Evolutionary conservation across 2,888 invertebrate genomes (phyloP), one percentile per base, ranked within the genome.

Genomic region (Branchipolynoe longqiensis): DNA sequence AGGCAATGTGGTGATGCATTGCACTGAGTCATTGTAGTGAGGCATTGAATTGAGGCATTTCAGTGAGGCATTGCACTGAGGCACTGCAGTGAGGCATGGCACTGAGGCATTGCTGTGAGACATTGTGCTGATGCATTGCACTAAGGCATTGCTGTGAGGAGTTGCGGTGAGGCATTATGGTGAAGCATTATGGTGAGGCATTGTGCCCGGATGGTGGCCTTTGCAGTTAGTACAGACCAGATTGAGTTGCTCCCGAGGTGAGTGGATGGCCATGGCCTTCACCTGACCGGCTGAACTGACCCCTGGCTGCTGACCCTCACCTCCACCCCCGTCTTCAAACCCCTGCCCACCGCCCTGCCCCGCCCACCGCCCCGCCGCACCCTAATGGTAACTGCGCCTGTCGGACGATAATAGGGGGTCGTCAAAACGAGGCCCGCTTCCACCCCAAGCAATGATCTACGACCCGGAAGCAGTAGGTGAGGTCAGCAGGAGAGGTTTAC

Each of bases 401-500:
- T 33, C 69, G 22, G 69, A 69, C 69, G 69, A 69, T 69, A 69
- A 69, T 69, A 48, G 78, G 54, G 28, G 78, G 48, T 41, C 54
- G 78, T 54, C 78, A 78, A 31, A 48, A 78, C 41, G 78, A 78
- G 48, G 25, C 28, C 14, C 1, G 1, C 33, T 33, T 22, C 41
- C 78, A n/a, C 12, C 41, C 48, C 8, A 12, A n/a, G 14, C 54
- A 41, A 6, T 78, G 78, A 78, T 78, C 78, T 78, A 78, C 78
- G 78, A 78, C 78, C 78, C 78, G 78, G 78, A 78, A 78, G 78
- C 48, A 78, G 48, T 25, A 25, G 22, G 48, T 8, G 78, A 31
- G 78, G 78, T 78, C 78, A 78, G 48, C 28, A 25, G 25, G 48
- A 25, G 62, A n/a, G n/a, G n/a, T n/a, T n/a, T n/a, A n/a, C n/a